These are phyloP conservation scores for Styela clava DNA, from an alignment of 23 tunicate species.

Conservation along the genomic window DNA sequence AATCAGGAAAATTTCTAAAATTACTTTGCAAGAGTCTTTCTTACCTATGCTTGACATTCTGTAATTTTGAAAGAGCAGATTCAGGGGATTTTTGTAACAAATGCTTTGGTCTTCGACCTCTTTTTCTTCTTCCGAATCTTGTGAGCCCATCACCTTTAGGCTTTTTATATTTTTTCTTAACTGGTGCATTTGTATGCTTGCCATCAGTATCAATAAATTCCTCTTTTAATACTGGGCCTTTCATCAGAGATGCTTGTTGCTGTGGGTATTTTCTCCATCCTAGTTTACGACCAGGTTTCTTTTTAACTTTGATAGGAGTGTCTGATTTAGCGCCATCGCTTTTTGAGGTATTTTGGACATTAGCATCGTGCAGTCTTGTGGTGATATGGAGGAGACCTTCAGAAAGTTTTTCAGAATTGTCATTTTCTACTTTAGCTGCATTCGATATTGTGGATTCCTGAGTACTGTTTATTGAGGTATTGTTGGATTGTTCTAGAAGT, in stretches of 20 bases:
- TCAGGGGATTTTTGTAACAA: not conserved
- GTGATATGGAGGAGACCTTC: not conserved
- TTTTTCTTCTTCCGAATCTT: constrained; percentile 23
- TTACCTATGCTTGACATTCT: not conserved
- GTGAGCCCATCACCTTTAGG: constrained; percentile 22
- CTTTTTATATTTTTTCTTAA: constrained; percentile 10
- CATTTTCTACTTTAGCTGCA: no score
- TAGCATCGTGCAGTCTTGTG: not conserved
- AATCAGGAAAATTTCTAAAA: no score
- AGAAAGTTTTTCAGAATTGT: no score
- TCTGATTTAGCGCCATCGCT: not conserved
- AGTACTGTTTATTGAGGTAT: not conserved
- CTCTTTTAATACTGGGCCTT: not conserved
- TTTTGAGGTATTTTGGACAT: not conserved
- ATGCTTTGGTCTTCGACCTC: not conserved
- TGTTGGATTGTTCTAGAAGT: not conserved
- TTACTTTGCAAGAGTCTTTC: no score
- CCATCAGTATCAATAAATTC: not conserved
- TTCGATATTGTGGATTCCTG: not conserved
- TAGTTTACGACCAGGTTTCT: constrained; percentile 29
- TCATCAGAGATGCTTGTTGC: not conserved
- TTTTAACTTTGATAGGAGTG: not conserved
- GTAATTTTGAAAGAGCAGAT: not conserved
- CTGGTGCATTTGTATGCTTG: not conserved
- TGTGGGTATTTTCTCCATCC: constrained; percentile 17